Conservation (phyloP, 2,113 vertebrate species). For the Morone saxatilis region DNA sequence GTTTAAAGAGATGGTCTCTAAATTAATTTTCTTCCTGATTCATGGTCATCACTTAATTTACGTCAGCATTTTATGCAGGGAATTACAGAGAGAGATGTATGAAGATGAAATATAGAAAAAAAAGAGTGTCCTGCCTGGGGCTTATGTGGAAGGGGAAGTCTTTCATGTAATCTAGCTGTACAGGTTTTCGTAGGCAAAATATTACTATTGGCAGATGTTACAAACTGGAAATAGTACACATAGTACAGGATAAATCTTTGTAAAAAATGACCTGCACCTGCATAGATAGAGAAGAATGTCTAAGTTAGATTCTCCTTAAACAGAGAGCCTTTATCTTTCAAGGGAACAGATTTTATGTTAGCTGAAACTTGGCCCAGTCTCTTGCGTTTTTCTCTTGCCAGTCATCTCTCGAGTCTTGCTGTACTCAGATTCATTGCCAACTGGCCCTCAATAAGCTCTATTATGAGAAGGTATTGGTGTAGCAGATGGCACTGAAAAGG, state of each 20-base stretch:
- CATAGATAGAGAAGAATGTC: constrained; percentile 13
- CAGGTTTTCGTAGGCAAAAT: constrained; percentile 41
- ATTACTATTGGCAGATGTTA: constrained; percentile 52
- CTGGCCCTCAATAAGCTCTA: constrained; percentile 73
- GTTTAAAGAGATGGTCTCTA: constrained; percentile 5
- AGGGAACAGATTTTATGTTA: constrained; percentile 56
- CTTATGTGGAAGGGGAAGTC: constrained; percentile 10
- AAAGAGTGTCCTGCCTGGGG: constrained; percentile 10
- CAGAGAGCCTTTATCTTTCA: constrained; percentile 59
- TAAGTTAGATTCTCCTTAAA: constrained; percentile 46
- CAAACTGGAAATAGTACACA: constrained; percentile 48
- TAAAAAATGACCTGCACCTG: constrained; percentile 66
- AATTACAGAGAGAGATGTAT: background rate
- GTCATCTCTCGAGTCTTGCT: constrained; percentile 68
- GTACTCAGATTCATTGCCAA: constrained; percentile 78
- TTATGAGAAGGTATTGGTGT: constrained; percentile 76
- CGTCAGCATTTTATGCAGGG: background rate
- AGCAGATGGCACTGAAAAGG: constrained; percentile 78
- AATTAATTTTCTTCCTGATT: constrained; percentile 23
- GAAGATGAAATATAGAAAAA: constrained; percentile 1
- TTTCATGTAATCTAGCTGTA: constrained; percentile 27
- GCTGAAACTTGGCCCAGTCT: constrained; percentile 67
- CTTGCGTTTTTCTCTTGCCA: constrained; percentile 63
- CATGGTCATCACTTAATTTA: constrained; percentile 15
- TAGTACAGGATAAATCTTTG: constrained; percentile 39